Base-by-base conservation (phyloP, 2,888 invertebrate genomes). In the Drosophila kuntzei region DNA sequence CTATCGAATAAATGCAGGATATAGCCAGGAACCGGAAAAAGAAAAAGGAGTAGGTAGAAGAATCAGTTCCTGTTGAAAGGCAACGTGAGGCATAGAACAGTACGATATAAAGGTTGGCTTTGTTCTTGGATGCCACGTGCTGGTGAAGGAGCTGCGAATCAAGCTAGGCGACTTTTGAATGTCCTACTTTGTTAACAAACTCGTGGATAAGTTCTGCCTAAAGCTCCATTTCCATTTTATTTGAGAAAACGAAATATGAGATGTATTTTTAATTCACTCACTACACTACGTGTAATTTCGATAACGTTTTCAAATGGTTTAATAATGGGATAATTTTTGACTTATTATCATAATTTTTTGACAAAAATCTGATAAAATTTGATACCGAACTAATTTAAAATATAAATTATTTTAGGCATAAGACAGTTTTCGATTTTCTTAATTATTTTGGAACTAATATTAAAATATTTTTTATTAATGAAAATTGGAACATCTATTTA, bases 1-100 rank as follows among this genome's bases (percentile, higher is more conserved):
- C 59, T 65, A 81, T 85, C 82, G 77, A 80, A 63, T 61, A 22
- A 49, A 54, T 39, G 58, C 57, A 63, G 75, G 49, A 72, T 72
- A 55, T 49, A 39, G 32, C 29, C 16, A 41, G 39, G 14, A 61
- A 36, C 39, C 50, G 20, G 2, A 18, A 12, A 14, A 32, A 4
- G 25, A 3, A 3, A 7, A 32, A 16, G 43, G 5, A 39, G 20
- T 11, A 22, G 46, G 27, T 37, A 5, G 7, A 22, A 36, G 34
- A 6, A 49, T 29, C 36, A 32, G 22, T 34, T 43, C 16, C 44
- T 54, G 54, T 20, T 41, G 14, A 18, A 7, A 16, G 46, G 14
- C 27, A 18, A 27, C n/a, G n/a, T n/a, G n/a, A n/a, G n/a, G n/a
- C n/a, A n/a, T n/a, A n/a, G n/a, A n/a, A n/a, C 50, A 32, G 22